Evolutionary conservation across 2,888 invertebrate genomes (phyloP).

Genomic region (Pyrochroa serraticornis): DNA sequence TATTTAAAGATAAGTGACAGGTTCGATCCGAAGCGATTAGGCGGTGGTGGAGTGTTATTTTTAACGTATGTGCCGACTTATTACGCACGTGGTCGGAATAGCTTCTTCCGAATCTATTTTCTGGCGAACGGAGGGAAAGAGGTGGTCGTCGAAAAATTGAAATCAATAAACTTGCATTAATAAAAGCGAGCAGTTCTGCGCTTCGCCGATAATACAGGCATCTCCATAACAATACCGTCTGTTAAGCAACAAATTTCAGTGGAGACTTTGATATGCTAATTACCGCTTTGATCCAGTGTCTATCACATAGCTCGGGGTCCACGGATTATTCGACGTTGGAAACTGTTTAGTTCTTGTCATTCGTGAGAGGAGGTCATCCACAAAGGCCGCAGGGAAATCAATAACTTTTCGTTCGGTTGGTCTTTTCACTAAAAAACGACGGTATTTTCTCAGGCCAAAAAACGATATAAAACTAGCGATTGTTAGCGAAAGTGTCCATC

Average conservation of each 20-base stretch:
- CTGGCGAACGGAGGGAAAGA: no score
- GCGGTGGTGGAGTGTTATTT: conserved; percentile 36
- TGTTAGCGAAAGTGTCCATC: conserved; percentile 45
- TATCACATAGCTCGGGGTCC: conserved; percentile 27
- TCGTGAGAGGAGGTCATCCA: conserved; percentile 4
- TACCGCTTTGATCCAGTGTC: conserved; percentile 42
- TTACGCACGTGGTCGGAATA: conserved; percentile 38
- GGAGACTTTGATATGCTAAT: conserved; percentile 54
- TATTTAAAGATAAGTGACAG: conserved; percentile 44
- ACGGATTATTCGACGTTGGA: conserved; percentile 24
- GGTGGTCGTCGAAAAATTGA: no score
- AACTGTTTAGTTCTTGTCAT: conserved; percentile 24
- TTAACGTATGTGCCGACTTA: conserved; percentile 33
- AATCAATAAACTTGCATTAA: no score
- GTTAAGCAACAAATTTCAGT: conserved; percentile 46
- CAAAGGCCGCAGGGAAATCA: background rate
- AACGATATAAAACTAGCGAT: conserved; percentile 33
- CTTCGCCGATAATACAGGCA: conserved; percentile 45
- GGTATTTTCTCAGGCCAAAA: conserved; percentile 15
- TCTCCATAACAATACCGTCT: conserved; percentile 53
- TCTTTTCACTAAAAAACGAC: conserved; percentile 5
- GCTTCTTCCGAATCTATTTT: background rate
- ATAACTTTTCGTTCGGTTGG: background rate
- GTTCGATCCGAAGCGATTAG: conserved; percentile 40
- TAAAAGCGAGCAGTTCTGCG: conserved; percentile 5